A percentile compares a stretch with the other conserved stretches of the same genome.
Evolutionary conservation across 2,888 invertebrate genomes (phyloP).

Genomic region (Tricholauxania praeusta): DNA sequence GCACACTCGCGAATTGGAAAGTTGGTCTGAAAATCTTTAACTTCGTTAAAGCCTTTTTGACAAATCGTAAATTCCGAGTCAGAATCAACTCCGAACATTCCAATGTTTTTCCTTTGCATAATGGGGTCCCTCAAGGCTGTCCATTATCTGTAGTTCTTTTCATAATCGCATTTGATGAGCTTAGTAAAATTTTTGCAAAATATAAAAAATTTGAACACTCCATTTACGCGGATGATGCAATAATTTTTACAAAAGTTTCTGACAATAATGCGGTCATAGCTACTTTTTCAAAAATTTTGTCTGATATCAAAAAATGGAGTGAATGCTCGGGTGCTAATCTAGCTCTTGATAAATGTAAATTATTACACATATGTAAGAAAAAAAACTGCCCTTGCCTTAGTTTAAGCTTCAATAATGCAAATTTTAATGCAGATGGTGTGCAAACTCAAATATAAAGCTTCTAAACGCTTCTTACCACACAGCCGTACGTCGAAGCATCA

Average conservation of each 20-base stretch:
- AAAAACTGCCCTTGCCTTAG: background rate
- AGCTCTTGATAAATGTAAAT: slow-evolving; percentile 11
- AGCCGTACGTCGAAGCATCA: background rate
- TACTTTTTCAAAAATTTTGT: background rate
- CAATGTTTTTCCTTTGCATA: too few relatives aligned
- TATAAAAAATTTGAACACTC: background rate
- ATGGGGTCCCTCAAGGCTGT: too few relatives aligned
- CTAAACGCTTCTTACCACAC: too few relatives aligned
- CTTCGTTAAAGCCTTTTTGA: slow-evolving; percentile 10
- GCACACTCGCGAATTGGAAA: slow-evolving; percentile 1
- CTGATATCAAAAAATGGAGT: background rate
- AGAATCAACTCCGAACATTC: background rate
- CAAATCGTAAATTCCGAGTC: slow-evolving; percentile 5
- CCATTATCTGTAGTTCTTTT: background rate
- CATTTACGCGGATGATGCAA: slow-evolving; percentile 13
- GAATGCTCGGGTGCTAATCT: background rate
- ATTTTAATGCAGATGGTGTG: too few relatives aligned
- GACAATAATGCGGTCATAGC: background rate
- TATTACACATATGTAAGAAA: background rate
- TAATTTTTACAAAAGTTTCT: slow-evolving; percentile 3
- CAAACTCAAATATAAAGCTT: too few relatives aligned
- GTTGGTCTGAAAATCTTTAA: slow-evolving; percentile 9
- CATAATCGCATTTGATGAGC: background rate
- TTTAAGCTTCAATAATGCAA: too few relatives aligned
- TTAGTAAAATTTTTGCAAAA: background rate